Evolutionary conservation across 2,113 vertebrate species (phyloP).

Genomic region (Gasterosteus aculeatus): DNA sequence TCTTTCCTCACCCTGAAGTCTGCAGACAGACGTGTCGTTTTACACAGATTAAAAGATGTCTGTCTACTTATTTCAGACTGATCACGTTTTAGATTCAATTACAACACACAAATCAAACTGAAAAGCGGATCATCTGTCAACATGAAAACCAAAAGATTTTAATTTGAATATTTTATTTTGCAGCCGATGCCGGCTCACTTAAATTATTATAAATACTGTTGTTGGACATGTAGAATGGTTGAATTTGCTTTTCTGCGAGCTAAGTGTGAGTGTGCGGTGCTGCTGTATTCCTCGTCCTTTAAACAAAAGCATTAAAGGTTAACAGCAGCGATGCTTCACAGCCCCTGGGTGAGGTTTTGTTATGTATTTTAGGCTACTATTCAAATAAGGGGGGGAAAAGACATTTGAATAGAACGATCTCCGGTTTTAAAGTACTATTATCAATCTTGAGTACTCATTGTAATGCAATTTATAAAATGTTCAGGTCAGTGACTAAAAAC

Average conservation of each 20-base stretch:
- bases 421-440: not conserved
- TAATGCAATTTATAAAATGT: not conserved
- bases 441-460: not conserved
- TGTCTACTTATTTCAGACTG: not conserved
- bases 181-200: not conserved
- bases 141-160: not conserved
- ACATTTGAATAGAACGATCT: not conserved
- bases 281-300: conserved; percentile 1
- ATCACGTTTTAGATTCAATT: not conserved
- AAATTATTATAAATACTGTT: not conserved
- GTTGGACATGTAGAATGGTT: not conserved
- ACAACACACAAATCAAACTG: not conserved
- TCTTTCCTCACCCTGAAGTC: conserved; percentile 63
- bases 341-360: not conserved
- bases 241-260: not conserved
- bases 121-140: not conserved
- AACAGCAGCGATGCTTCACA: not conserved
- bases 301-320: not conserved
- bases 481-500: not conserved
- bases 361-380: not conserved
- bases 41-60: not conserved
- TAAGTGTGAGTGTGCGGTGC: not conserved
- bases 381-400: not conserved
- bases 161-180: not conserved
- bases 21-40: conserved; percentile 29